These are phyloP conservation scores for Leptodactylus fuscus DNA, from an alignment of 2,113 vertebrate genomes.

Conservation along the genomic window DNA sequence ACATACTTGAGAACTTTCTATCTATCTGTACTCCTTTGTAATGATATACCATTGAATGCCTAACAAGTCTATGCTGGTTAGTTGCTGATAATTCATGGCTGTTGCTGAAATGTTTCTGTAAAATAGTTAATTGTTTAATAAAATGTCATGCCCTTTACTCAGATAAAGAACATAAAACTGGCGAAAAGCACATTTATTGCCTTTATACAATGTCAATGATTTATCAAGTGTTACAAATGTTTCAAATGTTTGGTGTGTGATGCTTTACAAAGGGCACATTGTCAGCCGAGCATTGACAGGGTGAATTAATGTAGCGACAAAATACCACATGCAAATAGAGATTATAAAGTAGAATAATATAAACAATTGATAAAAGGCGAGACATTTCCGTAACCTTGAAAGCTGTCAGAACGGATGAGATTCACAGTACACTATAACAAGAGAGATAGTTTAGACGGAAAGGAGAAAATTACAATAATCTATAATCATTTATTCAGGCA, in stretches of 20 bases:
- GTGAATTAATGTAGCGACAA: constrained; percentile 1
- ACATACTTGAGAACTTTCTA: no score
- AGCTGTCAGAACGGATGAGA: constrained; percentile 18
- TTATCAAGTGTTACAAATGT: background rate
- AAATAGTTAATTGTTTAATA: background rate
- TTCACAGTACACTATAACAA: background rate
- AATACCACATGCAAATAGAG: constrained; percentile 14
- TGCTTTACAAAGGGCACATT: constrained; percentile 22
- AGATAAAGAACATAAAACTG: background rate
- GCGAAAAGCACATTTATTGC: background rate
- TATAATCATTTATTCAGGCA: constrained; percentile 4
- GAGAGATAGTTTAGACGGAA: background rate
- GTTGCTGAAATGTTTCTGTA: background rate
- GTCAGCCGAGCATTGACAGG: background rate
- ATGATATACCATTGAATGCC: no score
- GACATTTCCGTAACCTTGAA: constrained; percentile 13
- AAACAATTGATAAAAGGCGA: constrained; percentile 17
- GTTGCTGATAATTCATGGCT: background rate
- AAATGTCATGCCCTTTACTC: background rate
- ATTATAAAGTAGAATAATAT: constrained; percentile 17
- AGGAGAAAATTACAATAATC: constrained; percentile 18
- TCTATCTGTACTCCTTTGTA: no score
- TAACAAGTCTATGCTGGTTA: background rate
- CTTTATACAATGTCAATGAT: background rate
- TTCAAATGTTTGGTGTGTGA: background rate